Evolutionary conservation across 30 jellyfish, hydroid and myxozoan genomes (phyloP).

Genomic region (Hydractinia symbiolongicarpus): DNA sequence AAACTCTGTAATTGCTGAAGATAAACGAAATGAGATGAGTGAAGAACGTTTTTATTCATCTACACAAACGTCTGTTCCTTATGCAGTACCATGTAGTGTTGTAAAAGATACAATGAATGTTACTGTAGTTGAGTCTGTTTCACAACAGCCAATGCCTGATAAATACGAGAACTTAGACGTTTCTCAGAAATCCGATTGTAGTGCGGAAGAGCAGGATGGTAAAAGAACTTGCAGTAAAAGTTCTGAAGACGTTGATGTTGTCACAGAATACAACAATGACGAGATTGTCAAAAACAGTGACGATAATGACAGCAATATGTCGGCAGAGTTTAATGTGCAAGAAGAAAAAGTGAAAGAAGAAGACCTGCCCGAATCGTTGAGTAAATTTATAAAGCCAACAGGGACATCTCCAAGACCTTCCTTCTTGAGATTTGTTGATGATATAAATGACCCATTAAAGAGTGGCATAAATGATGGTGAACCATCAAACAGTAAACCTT

Average conservation of each 20-base stretch:
- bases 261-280: background rate
- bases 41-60: no score
- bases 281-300: background rate
- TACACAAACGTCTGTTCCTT: no score
- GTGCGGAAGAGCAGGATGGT: no score
- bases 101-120: no score
- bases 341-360: background rate
- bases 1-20: no score
- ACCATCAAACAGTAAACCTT: background rate
- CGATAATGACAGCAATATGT: background rate
- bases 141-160: no score
- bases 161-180: no score
- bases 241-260: background rate
- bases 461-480: background rate
- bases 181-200: no score
- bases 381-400: slow-evolving; percentile 1
- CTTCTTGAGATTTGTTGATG: background rate
- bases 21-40: no score
- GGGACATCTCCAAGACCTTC: slow-evolving; percentile 3
- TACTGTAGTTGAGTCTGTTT: no score
- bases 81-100: no score
- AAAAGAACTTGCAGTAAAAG: no score
- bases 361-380: background rate
- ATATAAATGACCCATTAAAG: background rate
- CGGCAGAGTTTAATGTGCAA: slow-evolving; percentile 5